Conservation (phyloP, 2,113 vertebrate genomes). For the Beaufortia kweichowensis region DNA sequence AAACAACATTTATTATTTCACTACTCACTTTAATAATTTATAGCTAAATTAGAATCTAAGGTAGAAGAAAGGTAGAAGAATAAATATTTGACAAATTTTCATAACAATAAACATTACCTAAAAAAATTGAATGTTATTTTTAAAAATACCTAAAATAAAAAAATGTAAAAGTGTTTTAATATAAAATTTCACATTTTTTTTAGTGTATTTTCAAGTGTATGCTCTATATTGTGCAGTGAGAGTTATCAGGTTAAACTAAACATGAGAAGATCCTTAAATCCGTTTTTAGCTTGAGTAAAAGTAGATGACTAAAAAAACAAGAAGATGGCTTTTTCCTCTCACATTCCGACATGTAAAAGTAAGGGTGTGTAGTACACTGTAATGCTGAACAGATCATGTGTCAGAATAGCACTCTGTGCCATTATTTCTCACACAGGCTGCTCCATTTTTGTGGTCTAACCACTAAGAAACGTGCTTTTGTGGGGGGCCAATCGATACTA, state of each 20-base stretch:
- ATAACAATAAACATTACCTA: too few species aligned
- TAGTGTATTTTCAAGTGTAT: too few species aligned
- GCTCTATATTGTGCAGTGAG: too few species aligned
- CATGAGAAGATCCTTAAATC: background rate
- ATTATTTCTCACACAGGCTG: background rate
- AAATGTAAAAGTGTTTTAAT: too few species aligned
- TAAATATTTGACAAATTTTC: too few species aligned
- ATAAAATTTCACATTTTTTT: too few species aligned
- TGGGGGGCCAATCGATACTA: constrained; percentile 36
- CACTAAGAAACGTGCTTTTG: constrained; percentile 50
- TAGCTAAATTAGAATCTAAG: too few species aligned
- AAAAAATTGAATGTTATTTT: too few species aligned
- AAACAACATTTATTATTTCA: too few species aligned
- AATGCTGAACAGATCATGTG: constrained; percentile 44
- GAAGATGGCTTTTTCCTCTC: constrained; percentile 37
- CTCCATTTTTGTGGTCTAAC: constrained; percentile 35
- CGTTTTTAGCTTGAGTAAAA: constrained; percentile 34
- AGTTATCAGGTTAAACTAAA: background rate
- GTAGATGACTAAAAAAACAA: constrained; percentile 41
- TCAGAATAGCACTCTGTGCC: constrained; percentile 30
- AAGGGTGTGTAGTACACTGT: constrained; percentile 29
- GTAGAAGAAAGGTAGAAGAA: too few species aligned
- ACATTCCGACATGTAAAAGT: constrained; percentile 36
- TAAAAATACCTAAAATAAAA: too few species aligned
- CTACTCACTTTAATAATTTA: too few species aligned